These are phyloP conservation scores for Gandaritis pyraliata DNA, from an alignment of 2,888 invertebrate species.

Conservation along the genomic window DNA sequence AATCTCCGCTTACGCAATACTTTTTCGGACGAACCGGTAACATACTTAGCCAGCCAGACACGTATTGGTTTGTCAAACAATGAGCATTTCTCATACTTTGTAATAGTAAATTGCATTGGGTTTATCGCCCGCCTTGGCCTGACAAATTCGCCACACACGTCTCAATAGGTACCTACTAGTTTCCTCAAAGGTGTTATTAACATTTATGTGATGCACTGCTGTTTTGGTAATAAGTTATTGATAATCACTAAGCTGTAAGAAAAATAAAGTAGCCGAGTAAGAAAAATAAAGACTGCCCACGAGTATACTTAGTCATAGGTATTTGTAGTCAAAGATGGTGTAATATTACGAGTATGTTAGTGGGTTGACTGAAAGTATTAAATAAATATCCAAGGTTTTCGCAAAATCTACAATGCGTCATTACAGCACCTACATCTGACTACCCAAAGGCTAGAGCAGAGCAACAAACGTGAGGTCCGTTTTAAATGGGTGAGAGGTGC, in stretches of 20 bases:
- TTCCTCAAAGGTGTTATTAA: constrained; percentile 2
- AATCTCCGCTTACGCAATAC: constrained; percentile 74
- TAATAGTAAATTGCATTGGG: constrained; percentile 34
- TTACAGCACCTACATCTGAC: constrained; percentile 2
- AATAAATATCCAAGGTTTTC: constrained; percentile 62
- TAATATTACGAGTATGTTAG: constrained; percentile 15
- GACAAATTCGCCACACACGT: constrained; percentile 15
- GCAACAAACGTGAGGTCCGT: not conserved
- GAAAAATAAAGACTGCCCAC: not conserved
- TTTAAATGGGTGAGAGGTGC: not conserved
- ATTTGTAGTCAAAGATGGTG: constrained; percentile 14
- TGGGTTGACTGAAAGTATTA: constrained; percentile 12
- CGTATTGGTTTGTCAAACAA: constrained; percentile 50
- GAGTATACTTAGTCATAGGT: not conserved
- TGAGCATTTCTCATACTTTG: constrained; percentile 50
- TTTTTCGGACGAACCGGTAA: constrained; percentile 71
- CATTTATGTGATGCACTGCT: not conserved
- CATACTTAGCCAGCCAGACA: constrained; percentile 58
- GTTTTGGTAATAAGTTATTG: too few relatives aligned
- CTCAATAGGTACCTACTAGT: too few relatives aligned
- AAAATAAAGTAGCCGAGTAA: too few relatives aligned
- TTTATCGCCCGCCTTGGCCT: constrained; percentile 29
- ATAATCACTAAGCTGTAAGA: too few relatives aligned
- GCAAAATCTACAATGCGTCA: constrained; percentile 45
- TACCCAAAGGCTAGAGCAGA: not conserved